phyloP scores from a whole-genome alignment of 2,797 vertebrate species.

The Podargus strigoides region DNA sequence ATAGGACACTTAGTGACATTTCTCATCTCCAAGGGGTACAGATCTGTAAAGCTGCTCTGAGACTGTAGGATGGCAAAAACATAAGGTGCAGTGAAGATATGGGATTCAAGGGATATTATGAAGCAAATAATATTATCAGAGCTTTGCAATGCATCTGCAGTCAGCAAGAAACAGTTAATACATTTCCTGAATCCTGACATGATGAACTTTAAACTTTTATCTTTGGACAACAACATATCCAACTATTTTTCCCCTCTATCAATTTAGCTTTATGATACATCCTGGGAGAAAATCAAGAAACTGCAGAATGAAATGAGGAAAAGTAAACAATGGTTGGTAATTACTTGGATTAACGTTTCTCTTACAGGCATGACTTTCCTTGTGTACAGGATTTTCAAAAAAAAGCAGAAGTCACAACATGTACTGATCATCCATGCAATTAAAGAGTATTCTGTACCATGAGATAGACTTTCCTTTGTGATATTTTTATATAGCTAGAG shows the following conservation, averaged over 20 bases:
- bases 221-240: not conserved
- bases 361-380: constrained; percentile 39
- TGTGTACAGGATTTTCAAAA: constrained; percentile 19
- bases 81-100: not conserved
- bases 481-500: constrained; percentile 67
- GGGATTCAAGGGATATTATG: not conserved
- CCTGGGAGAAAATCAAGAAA: constrained; percentile 13
- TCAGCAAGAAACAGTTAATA: constrained; percentile 12
- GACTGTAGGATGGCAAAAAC: not conserved
- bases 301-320: not conserved
- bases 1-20: not conserved
- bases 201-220: constrained; percentile 32
- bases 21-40: not conserved
- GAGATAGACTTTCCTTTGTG: constrained; percentile 65
- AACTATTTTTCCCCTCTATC: not conserved
- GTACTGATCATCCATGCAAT: constrained; percentile 64
- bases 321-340: constrained; percentile 51
- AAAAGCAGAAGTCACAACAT: constrained; percentile 63
- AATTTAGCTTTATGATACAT: not conserved
- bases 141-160: constrained; percentile 7
- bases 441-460: constrained; percentile 63
- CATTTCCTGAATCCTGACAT: not conserved
- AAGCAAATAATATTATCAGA: not conserved
- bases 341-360: constrained; percentile 48
- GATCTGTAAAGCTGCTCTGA: not conserved